Evolutionary conservation across 2,888 invertebrate genomes (phyloP).

Genomic region (Eupsilia transversa): DNA sequence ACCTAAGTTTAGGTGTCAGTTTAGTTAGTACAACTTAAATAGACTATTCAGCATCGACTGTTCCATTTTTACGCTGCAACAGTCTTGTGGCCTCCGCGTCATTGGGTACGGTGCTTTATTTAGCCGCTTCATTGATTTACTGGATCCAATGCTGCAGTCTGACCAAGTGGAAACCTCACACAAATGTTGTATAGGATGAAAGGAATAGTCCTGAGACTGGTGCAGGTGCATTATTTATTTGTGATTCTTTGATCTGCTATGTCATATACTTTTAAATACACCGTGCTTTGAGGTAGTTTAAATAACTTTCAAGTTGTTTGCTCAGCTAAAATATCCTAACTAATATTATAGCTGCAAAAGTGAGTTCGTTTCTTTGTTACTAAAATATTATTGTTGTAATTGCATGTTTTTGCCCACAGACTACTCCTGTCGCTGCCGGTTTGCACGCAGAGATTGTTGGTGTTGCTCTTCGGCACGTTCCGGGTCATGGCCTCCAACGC

Average conservation of each 20-base stretch:
- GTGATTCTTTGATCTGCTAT: background rate
- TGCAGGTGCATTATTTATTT: background rate
- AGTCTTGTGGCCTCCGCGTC: slow-evolving; percentile 18
- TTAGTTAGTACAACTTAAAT: slow-evolving; percentile 47
- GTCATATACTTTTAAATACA: background rate
- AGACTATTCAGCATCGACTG: slow-evolving; percentile 5
- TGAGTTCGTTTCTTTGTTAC: too few relatives aligned
- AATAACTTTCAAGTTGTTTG: background rate
- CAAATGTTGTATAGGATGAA: background rate
- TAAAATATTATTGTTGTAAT: background rate
- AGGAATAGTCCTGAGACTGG: background rate
- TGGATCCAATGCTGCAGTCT: slow-evolving; percentile 30
- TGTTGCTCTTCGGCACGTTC: slow-evolving; percentile 99
- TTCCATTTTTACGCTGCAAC: slow-evolving; percentile 29
- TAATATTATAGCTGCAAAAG: too few relatives aligned
- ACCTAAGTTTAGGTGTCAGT: too few relatives aligned
- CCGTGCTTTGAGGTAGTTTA: background rate
- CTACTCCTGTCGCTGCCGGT: slow-evolving; percentile 96
- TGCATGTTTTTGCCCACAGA: slow-evolving; percentile 89
- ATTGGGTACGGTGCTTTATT: slow-evolving; percentile 27
- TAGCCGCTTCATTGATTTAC: slow-evolving; percentile 43
- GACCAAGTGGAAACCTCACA: slow-evolving; percentile 23
- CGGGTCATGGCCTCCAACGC: slow-evolving; percentile 98
- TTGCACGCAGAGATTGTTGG: slow-evolving; percentile 97
- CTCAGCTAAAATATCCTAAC: too few relatives aligned